Percentiles rank a stretch among this genome's conserved stretches.
Evolutionary conservation across 2,888 invertebrate genomes (phyloP).

Genomic region (Melipona bicolor): DNA sequence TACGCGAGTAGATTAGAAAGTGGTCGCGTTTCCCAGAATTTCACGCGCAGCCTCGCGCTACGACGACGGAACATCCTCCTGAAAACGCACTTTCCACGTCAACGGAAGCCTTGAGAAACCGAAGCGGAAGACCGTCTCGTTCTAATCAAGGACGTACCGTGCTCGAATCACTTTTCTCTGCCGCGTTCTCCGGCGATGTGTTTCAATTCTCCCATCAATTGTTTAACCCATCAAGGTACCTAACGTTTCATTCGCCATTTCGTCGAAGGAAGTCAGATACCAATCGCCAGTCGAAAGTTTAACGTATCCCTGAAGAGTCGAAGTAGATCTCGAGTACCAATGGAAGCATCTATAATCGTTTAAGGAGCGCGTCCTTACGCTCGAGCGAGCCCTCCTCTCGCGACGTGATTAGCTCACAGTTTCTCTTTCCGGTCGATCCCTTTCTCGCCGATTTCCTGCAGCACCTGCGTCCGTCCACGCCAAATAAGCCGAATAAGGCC

Average conservation of each 20-base stretch:
- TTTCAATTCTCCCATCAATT: too few species aligned
- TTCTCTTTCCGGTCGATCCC: slow-evolving; percentile 66
- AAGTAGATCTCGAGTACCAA: background rate
- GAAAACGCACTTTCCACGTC: slow-evolving; percentile 23
- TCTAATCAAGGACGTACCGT: slow-evolving; percentile 24
- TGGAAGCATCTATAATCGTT: slow-evolving; percentile 26
- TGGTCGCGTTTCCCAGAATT: slow-evolving; percentile 24
- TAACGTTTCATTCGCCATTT: too few species aligned
- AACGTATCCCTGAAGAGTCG: background rate
- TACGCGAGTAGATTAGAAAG: slow-evolving; percentile 16
- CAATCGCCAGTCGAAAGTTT: too few species aligned
- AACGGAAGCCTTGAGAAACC: slow-evolving; percentile 17
- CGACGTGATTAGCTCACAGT: slow-evolving; percentile 61
- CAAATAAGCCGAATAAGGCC: slow-evolving; percentile 68
- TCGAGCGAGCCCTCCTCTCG: slow-evolving; percentile 42
- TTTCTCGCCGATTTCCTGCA: slow-evolving; percentile 63
- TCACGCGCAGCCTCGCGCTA: slow-evolving; percentile 2
- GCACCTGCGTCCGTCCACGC: slow-evolving; percentile 53
- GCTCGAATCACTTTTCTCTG: slow-evolving; percentile 12
- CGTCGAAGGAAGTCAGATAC: background rate
- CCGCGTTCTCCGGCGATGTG: too few species aligned
- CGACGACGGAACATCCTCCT: slow-evolving; percentile 5
- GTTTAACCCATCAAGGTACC: too few species aligned
- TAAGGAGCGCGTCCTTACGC: slow-evolving; percentile 17
- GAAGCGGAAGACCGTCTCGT: slow-evolving; percentile 12